Evolutionary conservation across 2,113 vertebrate species (phyloP).

Genomic region (Lonchura striata): DNA sequence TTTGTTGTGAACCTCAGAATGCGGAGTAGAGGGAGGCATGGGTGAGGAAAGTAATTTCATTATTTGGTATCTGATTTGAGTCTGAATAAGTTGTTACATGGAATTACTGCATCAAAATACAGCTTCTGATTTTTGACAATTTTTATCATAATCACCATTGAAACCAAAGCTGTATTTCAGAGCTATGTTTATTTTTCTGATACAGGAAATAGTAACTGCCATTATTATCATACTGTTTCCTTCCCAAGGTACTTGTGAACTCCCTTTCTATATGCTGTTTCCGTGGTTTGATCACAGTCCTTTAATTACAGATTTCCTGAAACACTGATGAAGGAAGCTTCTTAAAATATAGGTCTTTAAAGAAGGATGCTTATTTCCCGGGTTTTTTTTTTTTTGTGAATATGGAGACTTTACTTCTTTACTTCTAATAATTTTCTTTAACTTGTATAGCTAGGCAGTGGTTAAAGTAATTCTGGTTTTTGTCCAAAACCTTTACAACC

Average conservation of each 20-base stretch:
- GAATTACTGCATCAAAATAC: background rate
- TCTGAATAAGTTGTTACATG: background rate
- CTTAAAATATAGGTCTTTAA: background rate
- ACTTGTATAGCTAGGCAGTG: background rate
- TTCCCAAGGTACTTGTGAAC: slow-evolving; percentile 52
- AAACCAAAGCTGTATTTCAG: slow-evolving; percentile 23
- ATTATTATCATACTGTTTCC: slow-evolving; percentile 65
- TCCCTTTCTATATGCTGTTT: slow-evolving; percentile 30
- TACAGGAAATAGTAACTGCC: slow-evolving; percentile 65
- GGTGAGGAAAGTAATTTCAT: background rate
- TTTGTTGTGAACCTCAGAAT: background rate
- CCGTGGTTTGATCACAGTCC: slow-evolving; percentile 2
- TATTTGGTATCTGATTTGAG: background rate
- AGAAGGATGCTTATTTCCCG: background rate
- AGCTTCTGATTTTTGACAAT: slow-evolving; percentile 12
- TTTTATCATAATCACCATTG: slow-evolving; percentile 23
- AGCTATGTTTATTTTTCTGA: slow-evolving; percentile 64
- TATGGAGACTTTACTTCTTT: background rate
- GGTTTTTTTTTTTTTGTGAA: background rate
- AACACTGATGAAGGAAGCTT: slow-evolving; percentile 35
- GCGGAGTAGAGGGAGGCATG: background rate
- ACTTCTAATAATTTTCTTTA: background rate
- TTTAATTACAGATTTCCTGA: slow-evolving; percentile 61
- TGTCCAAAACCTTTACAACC: background rate
- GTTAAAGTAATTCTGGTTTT: background rate